Evolutionary conservation across 2,797 vertebrate genomes (phyloP).

Genomic region (Gallinago stenura): DNA sequence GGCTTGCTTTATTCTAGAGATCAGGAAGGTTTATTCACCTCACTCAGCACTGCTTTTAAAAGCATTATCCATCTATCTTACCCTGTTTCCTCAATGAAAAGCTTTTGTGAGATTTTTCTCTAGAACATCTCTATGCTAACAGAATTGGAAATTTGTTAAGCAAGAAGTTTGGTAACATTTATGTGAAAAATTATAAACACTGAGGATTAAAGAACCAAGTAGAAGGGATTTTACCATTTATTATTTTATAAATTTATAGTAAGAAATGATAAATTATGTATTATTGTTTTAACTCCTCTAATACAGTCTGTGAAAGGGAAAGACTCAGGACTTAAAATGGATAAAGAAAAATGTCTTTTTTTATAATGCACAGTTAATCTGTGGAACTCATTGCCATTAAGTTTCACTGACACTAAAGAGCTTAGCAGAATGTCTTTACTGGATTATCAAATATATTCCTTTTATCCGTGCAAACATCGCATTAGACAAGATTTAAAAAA

Average conservation of each 20-base stretch:
- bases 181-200: neutral
- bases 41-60: neutral
- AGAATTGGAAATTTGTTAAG: neutral
- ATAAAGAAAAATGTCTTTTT: neutral
- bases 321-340: neutral
- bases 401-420: slow-evolving; percentile 44
- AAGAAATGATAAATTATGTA: neutral
- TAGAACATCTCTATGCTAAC: neutral
- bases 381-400: slow-evolving; percentile 14
- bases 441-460: slow-evolving; percentile 26
- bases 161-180: accelerated
- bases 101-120: neutral
- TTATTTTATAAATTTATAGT: neutral
- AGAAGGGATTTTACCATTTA: neutral
- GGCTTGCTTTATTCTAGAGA: neutral
- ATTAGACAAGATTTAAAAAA: neutral
- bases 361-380: neutral
- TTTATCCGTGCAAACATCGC: slow-evolving; percentile 18
- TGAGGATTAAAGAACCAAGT: neutral
- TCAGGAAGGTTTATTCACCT: neutral
- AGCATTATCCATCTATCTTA: neutral
- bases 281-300: neutral
- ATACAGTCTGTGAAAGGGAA: neutral
- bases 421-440: slow-evolving; percentile 40
- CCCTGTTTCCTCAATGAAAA: neutral